A percentile compares a stretch with the other conserved stretches of the same genome.
Evolutionary conservation across 2,888 invertebrate species (phyloP).

Genomic region (Thecophora atra): DNA sequence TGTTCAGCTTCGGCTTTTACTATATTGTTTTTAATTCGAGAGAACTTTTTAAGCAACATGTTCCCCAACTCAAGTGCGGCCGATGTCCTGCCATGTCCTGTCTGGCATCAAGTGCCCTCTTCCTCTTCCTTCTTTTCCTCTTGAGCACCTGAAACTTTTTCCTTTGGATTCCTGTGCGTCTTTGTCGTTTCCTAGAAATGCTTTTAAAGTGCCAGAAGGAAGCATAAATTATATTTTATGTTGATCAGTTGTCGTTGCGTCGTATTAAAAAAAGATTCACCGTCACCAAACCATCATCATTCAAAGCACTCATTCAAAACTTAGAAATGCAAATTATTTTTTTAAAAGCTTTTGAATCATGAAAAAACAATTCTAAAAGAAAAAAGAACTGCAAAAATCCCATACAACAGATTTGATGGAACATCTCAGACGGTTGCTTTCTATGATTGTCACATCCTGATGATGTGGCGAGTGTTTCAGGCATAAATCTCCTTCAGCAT

Average conservation of each 20-base stretch:
- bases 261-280: slow-evolving; percentile 9
- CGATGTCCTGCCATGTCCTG: background rate
- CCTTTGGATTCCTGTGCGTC: background rate
- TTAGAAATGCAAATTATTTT: slow-evolving; percentile 30
- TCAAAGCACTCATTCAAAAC: slow-evolving; percentile 7
- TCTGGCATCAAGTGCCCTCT: background rate
- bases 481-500: background rate
- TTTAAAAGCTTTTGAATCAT: slow-evolving; percentile 15
- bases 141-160: background rate
- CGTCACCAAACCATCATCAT: background rate
- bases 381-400: background rate
- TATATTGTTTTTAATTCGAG: background rate
- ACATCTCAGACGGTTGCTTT: background rate
- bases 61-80: background rate
- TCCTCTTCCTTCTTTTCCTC: background rate
- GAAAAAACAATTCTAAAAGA: background rate
- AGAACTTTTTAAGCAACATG: slow-evolving; percentile 1
- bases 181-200: background rate
- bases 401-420: background rate
- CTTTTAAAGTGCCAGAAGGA: slow-evolving; percentile 28
- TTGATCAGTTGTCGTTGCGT: slow-evolving; percentile 18
- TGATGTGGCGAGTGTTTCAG: background rate
- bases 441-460: background rate
- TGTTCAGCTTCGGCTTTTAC: background rate
- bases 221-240: slow-evolving; percentile 32